Base-by-base conservation (phyloP, 1,140 invertebrate genomes). In the Conopomorpha cramerella region DNA sequence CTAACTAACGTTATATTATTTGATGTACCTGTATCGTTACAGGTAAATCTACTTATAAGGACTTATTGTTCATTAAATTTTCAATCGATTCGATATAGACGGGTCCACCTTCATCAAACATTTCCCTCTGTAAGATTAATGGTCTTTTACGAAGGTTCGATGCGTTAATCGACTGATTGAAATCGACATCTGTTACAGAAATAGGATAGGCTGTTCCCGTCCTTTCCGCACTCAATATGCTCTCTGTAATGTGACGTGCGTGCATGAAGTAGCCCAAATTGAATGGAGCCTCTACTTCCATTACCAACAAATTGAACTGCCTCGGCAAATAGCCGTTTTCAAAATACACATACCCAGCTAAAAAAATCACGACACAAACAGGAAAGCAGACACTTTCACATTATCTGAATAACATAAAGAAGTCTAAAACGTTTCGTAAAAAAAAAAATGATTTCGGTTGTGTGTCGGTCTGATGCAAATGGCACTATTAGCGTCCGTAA, bases 401-500 rank as follows among this genome's bases (percentile, higher is more conserved):
- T 70, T 53, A 49, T 48, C 44, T 16, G 43, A 55, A 60, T 56
- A 51, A 45, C 45, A 41, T 25, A n/a, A 29, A 42, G 42, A 38
- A 46, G 43, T 52, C 55, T 59, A 55, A 55, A 30, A 37, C 46
- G 38, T 46, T 42, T 41, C 41, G 46, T 53, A 53, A 41, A 40
- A 54, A 44, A 59, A 60, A 67, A 54, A 47, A 62, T 66, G n/a
- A n/a, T 56, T 53, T 49, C 41, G 45, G 52, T 51, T 39, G 29
- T 41, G 51, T 58, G 63, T 67, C 51, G 50, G 49, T 27, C 37
- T 19, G 19, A 32, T 23, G 25, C 37, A 30, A 14, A 29, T 30
- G 27, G 30, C 46, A 51, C 53, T 65, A 64, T 72, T 72, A 72
- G 64, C 51, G 46, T 35, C 49, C 46, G 53, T 72, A 68, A 72